Evolutionary conservation across 64 coral and sea anemone species (phyloP), one percentile per base, ranked within the genome.

Genomic region (Cladopsammia gracilis): DNA sequence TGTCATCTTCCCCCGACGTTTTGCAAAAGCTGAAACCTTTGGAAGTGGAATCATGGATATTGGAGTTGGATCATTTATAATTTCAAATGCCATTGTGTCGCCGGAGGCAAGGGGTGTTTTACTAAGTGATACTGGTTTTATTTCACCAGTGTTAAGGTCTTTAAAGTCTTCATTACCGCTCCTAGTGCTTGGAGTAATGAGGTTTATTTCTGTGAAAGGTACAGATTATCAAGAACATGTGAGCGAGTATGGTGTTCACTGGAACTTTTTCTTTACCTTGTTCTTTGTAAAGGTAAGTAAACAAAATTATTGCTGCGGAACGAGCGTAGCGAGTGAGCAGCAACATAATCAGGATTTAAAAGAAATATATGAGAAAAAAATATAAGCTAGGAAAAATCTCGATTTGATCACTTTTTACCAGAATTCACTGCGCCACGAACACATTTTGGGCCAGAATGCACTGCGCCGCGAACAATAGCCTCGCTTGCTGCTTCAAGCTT

Each of bases 261-360:
- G 98, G 98, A 99, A 99, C 73, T 99, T 99, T 78, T 99, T 99
- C 79, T 87, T 99, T 25, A 99, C 98, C 11, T 72, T 99, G 18
- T 88, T 96, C 66, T 19, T 75, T 64, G 88, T 99, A 13, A 83
- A 77, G 91, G 98, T 99, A 87, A 77, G 48, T 77, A 5, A n/a
- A 50, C 12, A 12, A 12, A 10, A 12, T 56, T 56, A 56, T 10
- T 7, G 11, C 6, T 54, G n/a, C n/a, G n/a, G n/a, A n/a, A n/a
- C n/a, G n/a, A n/a, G n/a, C n/a, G n/a, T n/a, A n/a, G n/a, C n/a
- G n/a, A n/a, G n/a, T n/a, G n/a, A n/a, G n/a, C n/a, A n/a, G n/a
- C n/a, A n/a, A n/a, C n/a, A n/a, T n/a, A n/a, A n/a, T n/a, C n/a
- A n/a, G n/a, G n/a, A n/a, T n/a, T n/a, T n/a, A n/a, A n/a, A n/a